Percentiles rank a stretch among this genome's conserved stretches.
These are phyloP conservation scores for Indicator maculatus DNA, from an alignment of 2,113 vertebrate species.

Conservation along the genomic window DNA sequence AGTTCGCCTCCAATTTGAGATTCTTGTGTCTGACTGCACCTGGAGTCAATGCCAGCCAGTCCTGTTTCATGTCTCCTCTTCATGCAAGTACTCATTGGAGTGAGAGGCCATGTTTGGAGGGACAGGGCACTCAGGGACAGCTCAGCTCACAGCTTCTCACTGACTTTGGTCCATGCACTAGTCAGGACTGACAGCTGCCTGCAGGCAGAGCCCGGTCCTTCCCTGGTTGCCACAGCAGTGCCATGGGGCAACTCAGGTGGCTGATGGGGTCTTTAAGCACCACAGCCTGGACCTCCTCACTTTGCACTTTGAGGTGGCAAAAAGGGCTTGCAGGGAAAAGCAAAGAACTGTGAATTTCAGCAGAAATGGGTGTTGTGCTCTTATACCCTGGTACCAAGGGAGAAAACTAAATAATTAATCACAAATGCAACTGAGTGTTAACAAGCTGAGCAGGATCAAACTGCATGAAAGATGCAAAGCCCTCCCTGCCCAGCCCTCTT, in stretches of 20 bases:
- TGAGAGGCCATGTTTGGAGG: accelerated
- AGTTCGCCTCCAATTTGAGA: neutral
- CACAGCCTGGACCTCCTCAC: neutral
- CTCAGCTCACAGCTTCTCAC: neutral
- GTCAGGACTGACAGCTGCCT: neutral
- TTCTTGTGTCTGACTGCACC: neutral
- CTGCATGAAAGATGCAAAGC: conserved; percentile 63
- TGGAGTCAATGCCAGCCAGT: accelerated
- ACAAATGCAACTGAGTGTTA: conserved; percentile 70
- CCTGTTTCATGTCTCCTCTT: neutral
- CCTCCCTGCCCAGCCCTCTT: neutral
- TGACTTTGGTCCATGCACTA: neutral
- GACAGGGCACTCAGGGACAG: neutral
- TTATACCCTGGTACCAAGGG: conserved; percentile 31
- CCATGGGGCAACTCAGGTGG: accelerated
- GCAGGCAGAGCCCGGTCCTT: neutral
- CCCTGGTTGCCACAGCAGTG: accelerated
- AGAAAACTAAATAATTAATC: conserved; percentile 75
- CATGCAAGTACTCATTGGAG: neutral
- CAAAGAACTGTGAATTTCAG: conserved; percentile 59
- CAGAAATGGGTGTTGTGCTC: conserved; percentile 48
- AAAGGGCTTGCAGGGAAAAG: conserved; percentile 10
- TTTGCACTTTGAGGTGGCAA: neutral
- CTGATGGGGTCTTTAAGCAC: neutral
- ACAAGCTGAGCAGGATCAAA: conserved; percentile 65